These are phyloP conservation scores for Drosophila nigromelanica DNA, from an alignment of 1,140 invertebrate genomes.

Conservation along the genomic window DNA sequence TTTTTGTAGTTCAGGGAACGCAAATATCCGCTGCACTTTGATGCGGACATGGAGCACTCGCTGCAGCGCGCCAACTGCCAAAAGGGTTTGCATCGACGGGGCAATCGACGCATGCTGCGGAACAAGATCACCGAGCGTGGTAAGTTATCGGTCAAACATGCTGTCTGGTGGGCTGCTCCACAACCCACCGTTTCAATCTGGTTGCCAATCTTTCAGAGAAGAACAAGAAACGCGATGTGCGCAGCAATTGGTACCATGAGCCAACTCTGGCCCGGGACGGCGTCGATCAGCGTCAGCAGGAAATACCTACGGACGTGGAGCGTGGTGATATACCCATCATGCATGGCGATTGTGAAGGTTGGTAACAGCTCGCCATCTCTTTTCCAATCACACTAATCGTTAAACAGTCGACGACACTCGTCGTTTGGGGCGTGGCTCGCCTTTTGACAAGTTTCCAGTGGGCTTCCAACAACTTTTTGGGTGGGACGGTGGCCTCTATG, in stretches of 20 bases:
- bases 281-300: conserved; percentile 69
- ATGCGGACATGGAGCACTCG: conserved; percentile 81
- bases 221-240: conserved; percentile 84
- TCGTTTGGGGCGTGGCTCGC: conserved; percentile 32
- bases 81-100: conserved; percentile 72
- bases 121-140: conserved; percentile 81
- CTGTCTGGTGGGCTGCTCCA: conserved; percentile 31
- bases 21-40: conserved; percentile 85
- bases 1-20: conserved; percentile 84
- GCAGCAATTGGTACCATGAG: conserved; percentile 79
- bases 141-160: conserved; percentile 50
- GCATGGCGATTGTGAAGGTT: conserved; percentile 88
- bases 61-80: conserved; percentile 81
- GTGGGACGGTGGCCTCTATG: conserved; percentile 21
- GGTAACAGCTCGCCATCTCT: conserved; percentile 32
- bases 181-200: conserved; percentile 31
- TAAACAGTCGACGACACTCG: conserved; percentile 52
- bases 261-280: conserved; percentile 61
- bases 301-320: conserved; percentile 81
- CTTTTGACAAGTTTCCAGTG: conserved; percentile 36
- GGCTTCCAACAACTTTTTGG: conserved; percentile 35
- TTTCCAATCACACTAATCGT: conserved; percentile 48
- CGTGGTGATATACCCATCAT: conserved; percentile 91
- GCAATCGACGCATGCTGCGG: conserved; percentile 74
- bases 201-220: conserved; percentile 64